Percentiles rank a stretch among this genome's conserved stretches.
phyloP scores from a whole-genome alignment of 92 coral and sea anemone species.

The Porites cylindrica region DNA sequence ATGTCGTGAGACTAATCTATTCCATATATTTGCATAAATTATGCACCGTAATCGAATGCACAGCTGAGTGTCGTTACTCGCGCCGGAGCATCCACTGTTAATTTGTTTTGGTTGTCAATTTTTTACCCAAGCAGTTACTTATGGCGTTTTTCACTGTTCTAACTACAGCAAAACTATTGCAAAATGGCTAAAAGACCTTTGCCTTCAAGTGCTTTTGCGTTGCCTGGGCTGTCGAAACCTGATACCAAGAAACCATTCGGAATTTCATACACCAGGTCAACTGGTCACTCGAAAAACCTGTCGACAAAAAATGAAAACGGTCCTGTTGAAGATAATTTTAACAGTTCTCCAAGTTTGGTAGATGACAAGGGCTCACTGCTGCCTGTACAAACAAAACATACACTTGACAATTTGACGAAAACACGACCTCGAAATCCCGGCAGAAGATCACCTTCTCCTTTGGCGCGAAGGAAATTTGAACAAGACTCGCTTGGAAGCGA shows the following conservation, averaged over 20 bases:
- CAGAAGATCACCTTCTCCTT: conserved; percentile 67
- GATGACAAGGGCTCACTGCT: conserved; percentile 69
- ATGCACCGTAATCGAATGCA: neutral
- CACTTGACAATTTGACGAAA: conserved; percentile 82
- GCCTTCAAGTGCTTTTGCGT: conserved; percentile 71
- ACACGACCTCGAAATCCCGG: conserved; percentile 83
- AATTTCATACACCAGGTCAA: conserved; percentile 11
- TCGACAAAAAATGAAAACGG: neutral
- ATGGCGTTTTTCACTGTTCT: conserved; percentile 20
- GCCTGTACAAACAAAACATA: conserved; percentile 54
- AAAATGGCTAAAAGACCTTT: conserved; percentile 65
- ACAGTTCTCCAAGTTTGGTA: conserved; percentile 59
- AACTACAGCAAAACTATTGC: neutral
- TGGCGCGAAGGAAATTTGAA: conserved; percentile 68
- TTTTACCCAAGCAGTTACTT: neutral
- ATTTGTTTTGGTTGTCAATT: neutral
- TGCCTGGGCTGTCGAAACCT: conserved; percentile 74
- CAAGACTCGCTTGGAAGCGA: neutral
- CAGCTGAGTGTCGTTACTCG: conserved; percentile 35
- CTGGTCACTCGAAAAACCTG: neutral
- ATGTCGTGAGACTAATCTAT: neutral
- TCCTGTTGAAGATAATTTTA: neutral
- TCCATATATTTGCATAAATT: conserved; percentile 26
- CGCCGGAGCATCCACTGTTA: neutral
- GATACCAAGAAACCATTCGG: conserved; percentile 40